Evolutionary conservation across 2,888 invertebrate genomes (phyloP).

Genomic region (Sthenelais limicola): DNA sequence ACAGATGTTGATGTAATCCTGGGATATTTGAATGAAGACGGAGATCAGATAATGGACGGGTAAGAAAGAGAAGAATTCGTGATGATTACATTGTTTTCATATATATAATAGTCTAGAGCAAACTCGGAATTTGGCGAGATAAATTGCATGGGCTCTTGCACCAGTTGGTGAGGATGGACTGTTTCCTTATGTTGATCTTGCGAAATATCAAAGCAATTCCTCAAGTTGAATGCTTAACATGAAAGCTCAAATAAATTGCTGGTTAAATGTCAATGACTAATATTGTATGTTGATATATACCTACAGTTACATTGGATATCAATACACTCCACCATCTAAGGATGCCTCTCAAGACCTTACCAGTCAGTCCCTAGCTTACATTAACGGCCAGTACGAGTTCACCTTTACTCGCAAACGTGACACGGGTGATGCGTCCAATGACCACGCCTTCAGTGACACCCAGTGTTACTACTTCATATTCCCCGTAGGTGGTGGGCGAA

Average conservation of each 20-base stretch:
- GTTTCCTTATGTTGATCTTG: too few relatives aligned
- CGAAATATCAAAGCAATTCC: too few relatives aligned
- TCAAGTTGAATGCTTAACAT: too few relatives aligned
- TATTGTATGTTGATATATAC: too few relatives aligned
- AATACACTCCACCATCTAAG: slow-evolving; percentile 21
- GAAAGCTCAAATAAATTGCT: too few relatives aligned
- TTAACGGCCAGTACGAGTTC: slow-evolving; percentile 18
- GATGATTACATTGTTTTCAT: too few relatives aligned
- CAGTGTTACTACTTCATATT: slow-evolving; percentile 42
- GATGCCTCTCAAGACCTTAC: slow-evolving; percentile 18
- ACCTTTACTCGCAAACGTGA: slow-evolving; percentile 25
- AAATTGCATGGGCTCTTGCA: too few relatives aligned
- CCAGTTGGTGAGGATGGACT: too few relatives aligned
- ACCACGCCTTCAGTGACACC: slow-evolving; percentile 27
- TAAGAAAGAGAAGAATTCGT: too few relatives aligned
- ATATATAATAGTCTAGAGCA: neutral
- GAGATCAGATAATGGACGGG: neutral
- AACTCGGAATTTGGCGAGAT: too few relatives aligned
- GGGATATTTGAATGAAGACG: neutral
- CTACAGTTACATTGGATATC: slow-evolving; percentile 34
- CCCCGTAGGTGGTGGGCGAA: slow-evolving; percentile 38
- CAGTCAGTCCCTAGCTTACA: slow-evolving; percentile 10
- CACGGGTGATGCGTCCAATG: slow-evolving; percentile 24
- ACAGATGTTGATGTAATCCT: neutral
- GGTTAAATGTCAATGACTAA: too few relatives aligned